Evolutionary conservation across 2,797 vertebrate species (phyloP), one percentile per base, ranked within the genome.

Genomic region (Lerista edwardsae): DNA sequence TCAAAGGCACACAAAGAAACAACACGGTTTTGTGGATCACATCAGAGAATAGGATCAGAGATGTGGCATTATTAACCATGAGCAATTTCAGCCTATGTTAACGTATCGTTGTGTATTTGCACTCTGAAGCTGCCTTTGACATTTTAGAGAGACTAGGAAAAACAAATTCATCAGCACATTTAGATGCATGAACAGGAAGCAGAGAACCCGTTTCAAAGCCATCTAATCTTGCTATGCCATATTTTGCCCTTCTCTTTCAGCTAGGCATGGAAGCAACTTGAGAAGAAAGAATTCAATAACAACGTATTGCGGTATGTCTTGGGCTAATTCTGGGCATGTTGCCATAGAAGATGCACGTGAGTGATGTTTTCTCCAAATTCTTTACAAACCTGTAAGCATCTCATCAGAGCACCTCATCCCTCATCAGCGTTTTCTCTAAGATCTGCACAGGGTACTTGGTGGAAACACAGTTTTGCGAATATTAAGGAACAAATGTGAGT

Each of bases 201-300:
- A n/a, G n/a, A n/a, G n/a, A 29, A 15, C 64, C 41, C 6, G 64
- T 76, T 77, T 85, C 44, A 67, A 47, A 15, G 69, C 77, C 41
- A 23, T 86, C 64, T 55, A n/a, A n/a, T n/a, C n/a, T n/a, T n/a
- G n/a, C n/a, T n/a, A n/a, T 57, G 29, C 31, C 81, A 84, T 69
- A 1, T 0, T 64, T 19, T 84, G 88, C 88, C 83, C 83, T 90
- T 84, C 76, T 59, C 68, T 82, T 47, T 73, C 12, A 41, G 64
- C 69, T 91, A 73, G 72, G 61, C 89, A 76, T 88, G 83, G 80
- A 89, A 88, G 88, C 91, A 87, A 84, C 80, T 85, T 39, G 84
- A 89, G 82, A 47, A 72, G 69, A 77, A 41, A 88, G 89, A 90
- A 83, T 78, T 78, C 75, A 39, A 64, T 79, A 67, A 76, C 80